These are phyloP conservation scores for Bettongia penicillata DNA, from an alignment of 2,113 vertebrate genomes.

Conservation along the genomic window DNA sequence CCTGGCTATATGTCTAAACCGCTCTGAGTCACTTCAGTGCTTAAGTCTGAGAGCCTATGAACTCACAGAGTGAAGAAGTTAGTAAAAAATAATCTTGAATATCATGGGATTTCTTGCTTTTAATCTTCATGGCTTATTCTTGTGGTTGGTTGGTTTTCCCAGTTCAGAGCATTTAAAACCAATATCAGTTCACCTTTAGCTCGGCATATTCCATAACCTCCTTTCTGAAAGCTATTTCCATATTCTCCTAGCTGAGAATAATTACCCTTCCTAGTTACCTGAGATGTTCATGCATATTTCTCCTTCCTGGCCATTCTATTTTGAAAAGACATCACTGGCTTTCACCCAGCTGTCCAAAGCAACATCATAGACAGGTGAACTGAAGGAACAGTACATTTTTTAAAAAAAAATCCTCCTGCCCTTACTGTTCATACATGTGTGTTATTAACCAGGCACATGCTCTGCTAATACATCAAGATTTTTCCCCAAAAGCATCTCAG, in stretches of 20 bases:
- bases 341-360: neutral
- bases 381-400: neutral
- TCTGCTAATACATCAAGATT: slow-evolving; percentile 21
- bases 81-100: neutral
- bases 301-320: neutral
- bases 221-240: neutral
- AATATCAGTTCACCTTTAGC: neutral
- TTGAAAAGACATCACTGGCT: neutral
- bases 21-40: neutral
- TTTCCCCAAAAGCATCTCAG: slow-evolving; percentile 12
- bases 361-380: neutral
- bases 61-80: neutral
- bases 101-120: slow-evolving; percentile 8
- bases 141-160: neutral
- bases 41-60: neutral
- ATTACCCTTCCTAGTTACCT: neutral
- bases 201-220: neutral
- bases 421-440: neutral
- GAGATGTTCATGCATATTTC: accelerated
- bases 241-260: neutral
- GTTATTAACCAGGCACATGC: neutral
- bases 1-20: accelerated
- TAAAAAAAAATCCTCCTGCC: slow-evolving; percentile 19
- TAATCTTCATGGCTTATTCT: slow-evolving; percentile 34
- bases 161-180: slow-evolving; percentile 8